These are phyloP conservation scores for Lagorchestes hirsutus DNA, from an alignment of 2,797 vertebrate genomes.

Conservation along the genomic window DNA sequence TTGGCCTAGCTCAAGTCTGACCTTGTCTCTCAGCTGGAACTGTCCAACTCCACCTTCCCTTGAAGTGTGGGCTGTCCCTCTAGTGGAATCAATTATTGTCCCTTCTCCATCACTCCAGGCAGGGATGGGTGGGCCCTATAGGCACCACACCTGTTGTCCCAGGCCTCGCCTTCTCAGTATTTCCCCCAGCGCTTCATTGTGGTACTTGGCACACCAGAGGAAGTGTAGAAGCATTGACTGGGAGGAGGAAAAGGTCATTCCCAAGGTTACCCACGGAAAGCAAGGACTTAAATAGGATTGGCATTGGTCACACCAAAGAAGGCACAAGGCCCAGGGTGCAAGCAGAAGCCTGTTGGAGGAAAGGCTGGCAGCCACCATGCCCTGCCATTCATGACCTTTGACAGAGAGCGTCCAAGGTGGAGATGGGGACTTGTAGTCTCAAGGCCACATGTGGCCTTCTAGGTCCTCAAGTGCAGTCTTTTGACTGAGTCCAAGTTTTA, in stretches of 20 bases:
- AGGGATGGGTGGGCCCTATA: background rate
- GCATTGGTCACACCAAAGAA: no score
- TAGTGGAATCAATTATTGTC: no score
- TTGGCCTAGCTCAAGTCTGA: background rate
- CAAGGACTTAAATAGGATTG: background rate
- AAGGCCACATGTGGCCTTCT: no score
- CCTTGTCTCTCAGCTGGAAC: background rate
- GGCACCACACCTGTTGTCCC: background rate
- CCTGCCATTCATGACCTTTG: no score
- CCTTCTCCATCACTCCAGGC: no score
- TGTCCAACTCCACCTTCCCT: background rate
- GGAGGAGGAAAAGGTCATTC: background rate
- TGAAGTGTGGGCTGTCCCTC: background rate
- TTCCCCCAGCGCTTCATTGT: background rate
- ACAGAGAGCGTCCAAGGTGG: no score
- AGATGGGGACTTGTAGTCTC: no score
- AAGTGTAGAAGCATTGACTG: background rate
- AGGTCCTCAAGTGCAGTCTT: no score
- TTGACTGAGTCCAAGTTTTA: no score
- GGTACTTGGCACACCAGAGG: background rate
- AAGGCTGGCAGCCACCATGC: background rate
- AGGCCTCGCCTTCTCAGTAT: no score
- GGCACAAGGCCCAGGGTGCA: background rate
- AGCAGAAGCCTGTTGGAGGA: background rate
- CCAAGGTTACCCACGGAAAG: background rate